phyloP scores from a whole-genome alignment of 1,140 invertebrate genomes.

The Bacillus rossius region DNA sequence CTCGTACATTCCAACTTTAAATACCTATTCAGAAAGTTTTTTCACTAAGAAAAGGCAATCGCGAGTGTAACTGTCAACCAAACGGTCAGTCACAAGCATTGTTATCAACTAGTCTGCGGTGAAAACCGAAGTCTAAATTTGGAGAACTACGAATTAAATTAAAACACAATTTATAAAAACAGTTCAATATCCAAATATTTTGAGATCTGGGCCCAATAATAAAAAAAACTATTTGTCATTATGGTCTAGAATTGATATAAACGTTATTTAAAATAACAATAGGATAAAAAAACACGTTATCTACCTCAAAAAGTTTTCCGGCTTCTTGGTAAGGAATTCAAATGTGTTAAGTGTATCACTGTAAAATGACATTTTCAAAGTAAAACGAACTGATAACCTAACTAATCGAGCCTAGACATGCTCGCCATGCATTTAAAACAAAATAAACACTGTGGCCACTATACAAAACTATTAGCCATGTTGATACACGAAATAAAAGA shows the following conservation, averaged over 20 bases:
- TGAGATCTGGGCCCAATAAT: no score
- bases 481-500: background rate
- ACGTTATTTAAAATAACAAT: conserved; percentile 13
- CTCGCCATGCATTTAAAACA: background rate
- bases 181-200: no score
- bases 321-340: conserved; percentile 29
- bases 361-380: background rate
- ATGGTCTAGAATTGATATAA: conserved; percentile 12
- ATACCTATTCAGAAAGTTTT: no score
- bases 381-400: no score
- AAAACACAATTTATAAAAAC: background rate
- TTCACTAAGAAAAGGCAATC: no score
- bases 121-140: no score
- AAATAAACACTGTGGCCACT: background rate
- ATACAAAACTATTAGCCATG: conserved; percentile 11
- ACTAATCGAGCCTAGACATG: background rate
- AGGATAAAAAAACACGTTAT: conserved; percentile 8
- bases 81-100: no score
- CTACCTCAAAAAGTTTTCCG: conserved; percentile 45
- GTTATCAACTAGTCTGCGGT: no score
- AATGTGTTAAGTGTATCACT: background rate
- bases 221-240: background rate
- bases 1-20: no score
- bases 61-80: no score
- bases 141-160: background rate